Conservation (phyloP, 2,888 invertebrate genomes). For the Catocala sponsa region DNA sequence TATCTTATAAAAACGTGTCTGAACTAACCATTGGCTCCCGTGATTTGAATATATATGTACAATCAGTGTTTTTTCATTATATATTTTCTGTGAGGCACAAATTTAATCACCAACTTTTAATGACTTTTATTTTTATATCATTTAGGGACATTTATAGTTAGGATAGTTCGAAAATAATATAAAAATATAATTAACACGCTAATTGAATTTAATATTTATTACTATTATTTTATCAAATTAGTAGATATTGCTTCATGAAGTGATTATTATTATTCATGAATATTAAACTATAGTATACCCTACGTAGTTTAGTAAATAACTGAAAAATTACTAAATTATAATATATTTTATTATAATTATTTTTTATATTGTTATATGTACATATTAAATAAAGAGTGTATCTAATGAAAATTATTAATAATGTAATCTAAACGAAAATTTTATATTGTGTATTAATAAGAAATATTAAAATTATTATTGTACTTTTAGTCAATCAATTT, state of each 20-base stretch:
- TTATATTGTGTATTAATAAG: not conserved
- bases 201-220: no score
- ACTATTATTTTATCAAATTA: no score
- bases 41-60: constrained; percentile 46
- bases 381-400: not conserved
- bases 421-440: not conserved
- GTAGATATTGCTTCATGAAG: not conserved
- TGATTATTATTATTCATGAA: not conserved
- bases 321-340: not conserved
- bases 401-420: not conserved
- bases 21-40: constrained; percentile 41
- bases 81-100: constrained; percentile 61
- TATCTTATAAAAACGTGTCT: constrained; percentile 45
- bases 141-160: constrained; percentile 51
- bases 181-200: constrained; percentile 1
- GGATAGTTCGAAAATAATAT: constrained; percentile 16
- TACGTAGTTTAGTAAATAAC: not conserved
- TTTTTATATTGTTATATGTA: constrained; percentile 1
- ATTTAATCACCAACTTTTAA: constrained; percentile 55
- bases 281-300: constrained; percentile 1
- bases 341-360: not conserved
- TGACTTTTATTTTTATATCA: constrained; percentile 32
- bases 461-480: constrained; percentile 14
- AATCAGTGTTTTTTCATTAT: constrained; percentile 38
- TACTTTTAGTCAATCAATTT: constrained; percentile 19